Percentiles rank a stretch among this genome's conserved stretches.
These are phyloP conservation scores for Marcusenius ussheri DNA, from an alignment of 2,113 vertebrate species.

Conservation along the genomic window DNA sequence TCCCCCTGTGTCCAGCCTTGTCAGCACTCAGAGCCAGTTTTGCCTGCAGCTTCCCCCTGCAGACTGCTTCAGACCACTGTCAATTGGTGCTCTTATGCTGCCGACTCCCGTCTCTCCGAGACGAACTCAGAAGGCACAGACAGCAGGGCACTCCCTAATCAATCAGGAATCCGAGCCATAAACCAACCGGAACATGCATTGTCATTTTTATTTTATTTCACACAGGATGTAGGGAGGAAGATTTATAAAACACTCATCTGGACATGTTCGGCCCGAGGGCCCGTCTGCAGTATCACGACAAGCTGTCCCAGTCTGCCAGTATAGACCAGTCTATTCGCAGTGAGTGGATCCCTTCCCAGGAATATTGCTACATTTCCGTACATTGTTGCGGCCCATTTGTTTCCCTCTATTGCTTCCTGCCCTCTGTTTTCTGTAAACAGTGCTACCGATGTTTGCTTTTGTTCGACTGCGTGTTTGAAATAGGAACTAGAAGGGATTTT, in stretches of 20 bases:
- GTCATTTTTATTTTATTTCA: conserved; percentile 24
- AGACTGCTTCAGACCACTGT: background rate
- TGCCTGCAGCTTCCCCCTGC: too few species aligned
- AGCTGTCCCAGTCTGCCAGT: background rate
- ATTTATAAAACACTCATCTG: conserved; percentile 26
- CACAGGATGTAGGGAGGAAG: conserved; percentile 35
- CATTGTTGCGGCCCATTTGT: conserved; percentile 39
- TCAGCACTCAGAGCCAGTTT: conserved; percentile 36
- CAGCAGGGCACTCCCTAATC: background rate
- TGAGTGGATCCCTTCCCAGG: background rate
- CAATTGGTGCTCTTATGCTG: background rate
- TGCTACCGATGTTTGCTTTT: conserved; percentile 45
- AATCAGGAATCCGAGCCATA: conserved; percentile 27
- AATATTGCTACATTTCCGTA: conserved; percentile 36
- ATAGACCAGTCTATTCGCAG: conserved; percentile 19
- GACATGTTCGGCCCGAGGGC: background rate
- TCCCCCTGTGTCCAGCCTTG: conserved; percentile 36
- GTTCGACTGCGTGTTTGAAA: conserved; percentile 46
- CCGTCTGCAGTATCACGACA: conserved; percentile 13
- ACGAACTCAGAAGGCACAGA: background rate
- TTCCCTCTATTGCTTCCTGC: conserved; percentile 40
- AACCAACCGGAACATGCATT: conserved; percentile 30
- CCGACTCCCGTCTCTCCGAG: background rate
- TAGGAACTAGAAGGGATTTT: conserved; percentile 52
- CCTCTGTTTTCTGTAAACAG: conserved; percentile 39